Percentiles rank a stretch among this genome's conserved stretches.
Evolutionary conservation across 2,797 vertebrate species (phyloP).

Genomic region (Amblyopsis hoosieri): DNA sequence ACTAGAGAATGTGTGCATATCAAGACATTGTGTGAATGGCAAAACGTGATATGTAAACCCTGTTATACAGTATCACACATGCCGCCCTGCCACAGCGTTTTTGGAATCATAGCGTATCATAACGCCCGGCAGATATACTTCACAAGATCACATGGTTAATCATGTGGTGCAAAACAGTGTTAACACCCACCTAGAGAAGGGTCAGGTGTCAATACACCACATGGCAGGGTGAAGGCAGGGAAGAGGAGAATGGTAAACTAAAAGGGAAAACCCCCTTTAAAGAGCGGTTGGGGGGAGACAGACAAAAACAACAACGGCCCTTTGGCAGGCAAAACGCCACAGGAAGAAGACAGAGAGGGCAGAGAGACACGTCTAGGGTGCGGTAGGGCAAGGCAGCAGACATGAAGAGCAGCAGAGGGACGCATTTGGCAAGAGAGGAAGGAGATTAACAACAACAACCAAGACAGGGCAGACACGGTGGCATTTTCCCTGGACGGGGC

Average conservation of each 20-base stretch:
- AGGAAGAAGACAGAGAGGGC: background rate
- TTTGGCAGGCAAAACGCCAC: background rate
- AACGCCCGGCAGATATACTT: too few species aligned
- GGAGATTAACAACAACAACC: background rate
- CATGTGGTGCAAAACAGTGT: too few species aligned
- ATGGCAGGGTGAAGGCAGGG: background rate
- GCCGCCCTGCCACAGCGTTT: too few species aligned
- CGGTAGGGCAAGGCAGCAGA: background rate
- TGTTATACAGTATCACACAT: too few species aligned
- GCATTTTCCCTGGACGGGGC: background rate
- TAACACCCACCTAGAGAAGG: too few species aligned
- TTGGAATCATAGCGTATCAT: too few species aligned
- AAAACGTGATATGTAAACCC: too few species aligned
- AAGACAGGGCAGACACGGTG: background rate
- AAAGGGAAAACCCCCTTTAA: conserved; percentile 17
- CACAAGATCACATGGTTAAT: too few species aligned
- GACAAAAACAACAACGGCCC: conserved; percentile 8
- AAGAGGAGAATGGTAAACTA: conserved; percentile 9
- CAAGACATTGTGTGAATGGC: too few species aligned
- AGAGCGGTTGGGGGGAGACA: conserved; percentile 20
- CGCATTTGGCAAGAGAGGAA: background rate
- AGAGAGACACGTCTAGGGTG: background rate
- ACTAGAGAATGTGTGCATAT: too few species aligned
- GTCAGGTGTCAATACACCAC: too few species aligned
- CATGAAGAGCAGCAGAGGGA: background rate